Evolutionary conservation across 2,888 invertebrate genomes (phyloP), one percentile per base, ranked within the genome.

Genomic region (Acanthosepion lycidas): DNA sequence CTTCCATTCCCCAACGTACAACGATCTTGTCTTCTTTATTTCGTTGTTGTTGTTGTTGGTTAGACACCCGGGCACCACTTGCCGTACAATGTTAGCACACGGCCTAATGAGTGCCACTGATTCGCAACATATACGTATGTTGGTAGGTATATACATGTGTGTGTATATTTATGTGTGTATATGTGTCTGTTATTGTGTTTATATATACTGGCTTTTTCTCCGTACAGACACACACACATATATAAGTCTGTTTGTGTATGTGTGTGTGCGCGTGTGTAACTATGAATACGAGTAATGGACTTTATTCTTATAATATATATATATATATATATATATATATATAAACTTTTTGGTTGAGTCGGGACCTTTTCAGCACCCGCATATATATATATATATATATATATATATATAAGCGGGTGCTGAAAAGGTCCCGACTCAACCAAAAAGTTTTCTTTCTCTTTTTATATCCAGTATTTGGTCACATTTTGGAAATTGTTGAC

Each of bases 51-150:
- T 78, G 78, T 78, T n/a, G 78, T 78, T 93, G 51, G 42, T 93
- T 93, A 93, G 93, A 93, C 93, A 93, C 93, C 49, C n/a, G 93
- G 93, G 51, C 93, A 53, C 93, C 93, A 93, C 18, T 93, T 93
- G 93, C 28, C 93, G 49, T 93, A 53, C 53, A 93, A 49, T 42
- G 51, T 93, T 93, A 93, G 53, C 93, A 93, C 93, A 93, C 51
- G 93, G 93, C 93, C 93, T 53, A 93, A 53, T 93, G 51, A 93
- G 51, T 93, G 93, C 53, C 93, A 53, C 93, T 93, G 53, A n/a
- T 49, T 53, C 49, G 48, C 53, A n/a, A n/a, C n/a, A 78, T 78
- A 78, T 78, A 78, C 33, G 33, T 92, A 92, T 48, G 18, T 92
- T 49, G 9, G 33, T 92, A 49, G 28, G 28, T 92, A 92, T 92